Conservation (phyloP, 2,888 invertebrate genomes). For the Philereme transversata region DNA sequence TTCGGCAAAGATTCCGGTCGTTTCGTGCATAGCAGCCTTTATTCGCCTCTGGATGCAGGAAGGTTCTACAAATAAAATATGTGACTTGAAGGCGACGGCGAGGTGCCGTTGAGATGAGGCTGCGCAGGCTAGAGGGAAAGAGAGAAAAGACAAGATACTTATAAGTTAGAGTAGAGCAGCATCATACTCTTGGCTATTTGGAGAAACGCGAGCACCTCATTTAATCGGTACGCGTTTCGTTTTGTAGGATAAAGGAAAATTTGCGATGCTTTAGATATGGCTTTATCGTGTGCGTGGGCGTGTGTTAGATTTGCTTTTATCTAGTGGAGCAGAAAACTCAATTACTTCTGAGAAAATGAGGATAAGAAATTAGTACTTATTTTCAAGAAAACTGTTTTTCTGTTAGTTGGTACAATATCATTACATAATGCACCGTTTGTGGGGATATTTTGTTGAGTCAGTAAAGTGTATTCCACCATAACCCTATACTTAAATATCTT, state of each 20-base stretch:
- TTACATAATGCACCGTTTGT: no score
- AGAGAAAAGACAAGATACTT: slow-evolving; percentile 45
- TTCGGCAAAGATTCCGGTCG: slow-evolving; percentile 46
- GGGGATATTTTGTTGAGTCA: no score
- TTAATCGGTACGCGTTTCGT: slow-evolving; percentile 83
- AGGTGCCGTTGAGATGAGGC: slow-evolving; percentile 80
- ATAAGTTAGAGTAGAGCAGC: slow-evolving; percentile 54
- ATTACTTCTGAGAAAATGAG: slow-evolving; percentile 9
- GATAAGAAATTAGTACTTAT: background rate
- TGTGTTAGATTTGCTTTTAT: slow-evolving; percentile 18
- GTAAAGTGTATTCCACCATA: no score
- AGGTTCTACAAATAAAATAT: slow-evolving; percentile 83
- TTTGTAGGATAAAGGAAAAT: slow-evolving; percentile 77
- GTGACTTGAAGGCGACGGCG: slow-evolving; percentile 82
- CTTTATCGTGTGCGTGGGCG: slow-evolving; percentile 45
- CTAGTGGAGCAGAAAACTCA: slow-evolving; percentile 15
- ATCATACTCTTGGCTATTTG: slow-evolving; percentile 72
- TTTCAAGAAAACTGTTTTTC: background rate
- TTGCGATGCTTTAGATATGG: slow-evolving; percentile 66
- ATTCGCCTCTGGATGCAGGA: slow-evolving; percentile 78
- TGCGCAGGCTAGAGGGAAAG: slow-evolving; percentile 66
- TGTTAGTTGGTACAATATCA: no score
- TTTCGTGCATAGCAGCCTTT: slow-evolving; percentile 68
- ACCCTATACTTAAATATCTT: no score
- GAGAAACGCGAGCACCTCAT: slow-evolving; percentile 83